These are phyloP conservation scores for Aplysia californica DNA, from an alignment of 1,140 invertebrate genomes.

Conservation along the genomic window DNA sequence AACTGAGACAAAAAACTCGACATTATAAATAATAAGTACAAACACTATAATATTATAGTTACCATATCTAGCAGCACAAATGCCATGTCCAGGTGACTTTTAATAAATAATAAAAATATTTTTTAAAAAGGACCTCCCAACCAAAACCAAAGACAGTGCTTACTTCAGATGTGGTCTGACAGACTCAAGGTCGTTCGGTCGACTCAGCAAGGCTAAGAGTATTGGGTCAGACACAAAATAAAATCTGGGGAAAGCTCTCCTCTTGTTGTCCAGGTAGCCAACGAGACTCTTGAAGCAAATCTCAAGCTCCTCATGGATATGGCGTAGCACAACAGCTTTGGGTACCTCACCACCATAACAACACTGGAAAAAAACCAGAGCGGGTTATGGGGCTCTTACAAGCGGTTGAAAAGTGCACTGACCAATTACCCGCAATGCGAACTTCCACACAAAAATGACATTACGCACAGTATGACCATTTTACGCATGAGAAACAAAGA, in stretches of 20 bases:
- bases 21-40: too few species aligned
- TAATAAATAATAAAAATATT: neutral
- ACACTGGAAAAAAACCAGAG: constrained; percentile 46
- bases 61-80: too few species aligned
- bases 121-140: neutral
- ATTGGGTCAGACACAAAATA: constrained; percentile 66
- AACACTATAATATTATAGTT: too few species aligned
- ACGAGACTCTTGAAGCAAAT: constrained; percentile 67
- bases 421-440: too few species aligned
- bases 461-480: too few species aligned
- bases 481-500: too few species aligned
- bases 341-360: constrained; percentile 66
- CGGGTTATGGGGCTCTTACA: too few species aligned
- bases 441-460: too few species aligned
- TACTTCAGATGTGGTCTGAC: constrained; percentile 64
- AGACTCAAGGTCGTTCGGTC: constrained; percentile 64
- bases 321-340: constrained; percentile 61
- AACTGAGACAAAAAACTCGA: too few species aligned
- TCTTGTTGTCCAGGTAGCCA: constrained; percentile 66
- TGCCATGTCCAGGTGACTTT: too few species aligned
- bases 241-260: constrained; percentile 63
- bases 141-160: constrained; percentile 18
- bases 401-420: too few species aligned
- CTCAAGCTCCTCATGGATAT: constrained; percentile 67
- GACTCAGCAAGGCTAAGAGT: constrained; percentile 63